phyloP scores from a whole-genome alignment of 2,797 vertebrate species.

The Clarias pachynema region DNA sequence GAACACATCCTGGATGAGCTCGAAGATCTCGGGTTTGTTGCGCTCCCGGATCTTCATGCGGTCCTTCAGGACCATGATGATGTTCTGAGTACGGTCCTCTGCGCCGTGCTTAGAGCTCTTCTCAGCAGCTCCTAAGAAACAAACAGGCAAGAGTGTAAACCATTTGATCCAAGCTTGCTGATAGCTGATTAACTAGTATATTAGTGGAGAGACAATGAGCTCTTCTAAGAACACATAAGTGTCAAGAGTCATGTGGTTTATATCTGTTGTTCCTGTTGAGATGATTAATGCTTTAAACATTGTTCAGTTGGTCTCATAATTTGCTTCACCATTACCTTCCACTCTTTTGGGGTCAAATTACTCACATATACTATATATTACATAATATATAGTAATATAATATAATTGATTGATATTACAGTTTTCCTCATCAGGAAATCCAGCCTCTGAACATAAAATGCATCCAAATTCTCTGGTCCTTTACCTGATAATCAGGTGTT shows the following conservation, averaged over 20 bases:
- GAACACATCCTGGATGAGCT: conserved; percentile 95
- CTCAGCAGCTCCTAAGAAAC: conserved; percentile 86
- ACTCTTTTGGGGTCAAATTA: no score
- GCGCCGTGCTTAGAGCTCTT: conserved; percentile 97
- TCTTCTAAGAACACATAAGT: not conserved
- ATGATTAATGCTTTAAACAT: not conserved
- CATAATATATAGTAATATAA: not conserved
- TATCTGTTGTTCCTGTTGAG: not conserved
- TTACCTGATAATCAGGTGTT: not conserved
- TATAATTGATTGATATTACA: not conserved
- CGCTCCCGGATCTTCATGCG: conserved; percentile 98
- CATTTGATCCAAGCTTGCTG: not conserved
- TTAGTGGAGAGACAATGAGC: not conserved
- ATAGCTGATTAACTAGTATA: not conserved
- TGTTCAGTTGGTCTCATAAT: not conserved
- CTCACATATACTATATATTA: conserved; percentile 45
- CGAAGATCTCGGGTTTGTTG: conserved; percentile 98
- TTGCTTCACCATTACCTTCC: no score
- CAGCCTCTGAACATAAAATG: not conserved
- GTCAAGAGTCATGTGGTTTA: not conserved
- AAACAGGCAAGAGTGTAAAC: not conserved
- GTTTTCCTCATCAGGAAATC: not conserved
- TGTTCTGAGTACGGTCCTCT: conserved; percentile 95
- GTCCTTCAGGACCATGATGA: conserved; percentile 98
- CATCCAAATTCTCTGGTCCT: not conserved